Percentiles rank a stretch among this genome's conserved stretches.
Evolutionary conservation across 1,140 invertebrate genomes (phyloP).

Genomic region (Ceratina japonica): DNA sequence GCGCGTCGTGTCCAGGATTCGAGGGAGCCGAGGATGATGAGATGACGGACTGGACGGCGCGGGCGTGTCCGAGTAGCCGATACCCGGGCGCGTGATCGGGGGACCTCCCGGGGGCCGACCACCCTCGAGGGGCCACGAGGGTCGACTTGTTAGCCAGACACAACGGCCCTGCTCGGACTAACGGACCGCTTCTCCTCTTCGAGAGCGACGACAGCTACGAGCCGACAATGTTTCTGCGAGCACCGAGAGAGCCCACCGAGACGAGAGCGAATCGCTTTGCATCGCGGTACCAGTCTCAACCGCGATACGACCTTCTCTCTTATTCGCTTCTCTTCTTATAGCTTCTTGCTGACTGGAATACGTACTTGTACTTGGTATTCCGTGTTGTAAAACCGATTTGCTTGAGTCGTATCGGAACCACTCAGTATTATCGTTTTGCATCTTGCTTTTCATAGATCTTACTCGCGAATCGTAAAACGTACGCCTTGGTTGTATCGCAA

Average conservation of each 20-base stretch:
- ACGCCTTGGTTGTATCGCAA: neutral
- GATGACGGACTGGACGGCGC: conserved; percentile 68
- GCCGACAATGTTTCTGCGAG: conserved; percentile 61
- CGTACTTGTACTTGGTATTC: too few relatives aligned
- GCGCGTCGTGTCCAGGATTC: conserved; percentile 61
- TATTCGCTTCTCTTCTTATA: neutral
- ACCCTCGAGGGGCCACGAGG: conserved; percentile 73
- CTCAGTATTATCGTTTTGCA: neutral
- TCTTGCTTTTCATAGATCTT: conserved; percentile 1
- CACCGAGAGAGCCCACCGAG: conserved; percentile 5
- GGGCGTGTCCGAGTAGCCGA: conserved; percentile 73
- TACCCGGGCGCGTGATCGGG: conserved; percentile 71
- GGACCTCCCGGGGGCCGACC: conserved; percentile 75
- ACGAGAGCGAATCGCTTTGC: conserved; percentile 39
- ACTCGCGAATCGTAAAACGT: conserved; percentile 3
- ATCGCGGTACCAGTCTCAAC: conserved; percentile 14
- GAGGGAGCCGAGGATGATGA: conserved; percentile 68
- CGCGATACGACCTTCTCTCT: neutral
- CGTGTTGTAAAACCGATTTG: conserved; percentile 26
- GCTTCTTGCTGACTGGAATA: conserved; percentile 16
- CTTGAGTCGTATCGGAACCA: conserved; percentile 27
- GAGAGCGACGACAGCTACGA: conserved; percentile 47
- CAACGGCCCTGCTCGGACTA: conserved; percentile 64
- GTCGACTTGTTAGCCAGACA: conserved; percentile 74
- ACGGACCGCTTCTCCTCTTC: conserved; percentile 59